phyloP scores from a whole-genome alignment of 2,888 invertebrate genomes.

The Eristalinus aeneus region DNA sequence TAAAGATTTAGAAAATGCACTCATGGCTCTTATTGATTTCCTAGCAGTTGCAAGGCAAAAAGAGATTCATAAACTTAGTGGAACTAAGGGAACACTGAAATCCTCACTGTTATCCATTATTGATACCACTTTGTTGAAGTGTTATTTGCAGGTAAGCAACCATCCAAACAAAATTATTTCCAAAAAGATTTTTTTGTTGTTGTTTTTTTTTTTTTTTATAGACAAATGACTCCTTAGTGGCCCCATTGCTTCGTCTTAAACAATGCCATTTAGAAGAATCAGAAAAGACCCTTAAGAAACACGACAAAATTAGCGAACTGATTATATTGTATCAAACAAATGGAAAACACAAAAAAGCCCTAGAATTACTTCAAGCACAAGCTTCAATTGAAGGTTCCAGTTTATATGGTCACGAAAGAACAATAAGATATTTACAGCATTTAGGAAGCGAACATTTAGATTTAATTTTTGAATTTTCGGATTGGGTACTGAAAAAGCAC shows the following conservation, averaged over 20 bases:
- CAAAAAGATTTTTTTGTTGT: too few relatives aligned
- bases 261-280: slow-evolving; percentile 97
- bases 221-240: slow-evolving; percentile 97
- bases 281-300: slow-evolving; percentile 91
- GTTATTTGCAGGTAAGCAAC: slow-evolving; percentile 96
- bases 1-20: slow-evolving; percentile 92
- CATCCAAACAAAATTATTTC: too few relatives aligned
- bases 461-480: slow-evolving; percentile 95
- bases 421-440: slow-evolving; percentile 94
- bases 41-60: slow-evolving; percentile 88
- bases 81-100: slow-evolving; percentile 76
- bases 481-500: slow-evolving; percentile 93
- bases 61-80: slow-evolving; percentile 78
- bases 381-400: slow-evolving; percentile 84
- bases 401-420: slow-evolving; percentile 89
- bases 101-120: slow-evolving; percentile 90
- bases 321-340: slow-evolving; percentile 98
- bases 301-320: slow-evolving; percentile 94
- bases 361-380: slow-evolving; percentile 91
- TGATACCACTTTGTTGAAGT: slow-evolving; percentile 97
- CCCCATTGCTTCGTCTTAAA: slow-evolving; percentile 93
- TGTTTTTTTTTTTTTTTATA: slow-evolving; percentile 79
- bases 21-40: slow-evolving; percentile 94
- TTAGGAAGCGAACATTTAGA: slow-evolving; percentile 91
- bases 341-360: slow-evolving; percentile 94